phyloP scores from a whole-genome alignment of 2,113 vertebrate genomes.

The Ictidomys tridecemlineatus region DNA sequence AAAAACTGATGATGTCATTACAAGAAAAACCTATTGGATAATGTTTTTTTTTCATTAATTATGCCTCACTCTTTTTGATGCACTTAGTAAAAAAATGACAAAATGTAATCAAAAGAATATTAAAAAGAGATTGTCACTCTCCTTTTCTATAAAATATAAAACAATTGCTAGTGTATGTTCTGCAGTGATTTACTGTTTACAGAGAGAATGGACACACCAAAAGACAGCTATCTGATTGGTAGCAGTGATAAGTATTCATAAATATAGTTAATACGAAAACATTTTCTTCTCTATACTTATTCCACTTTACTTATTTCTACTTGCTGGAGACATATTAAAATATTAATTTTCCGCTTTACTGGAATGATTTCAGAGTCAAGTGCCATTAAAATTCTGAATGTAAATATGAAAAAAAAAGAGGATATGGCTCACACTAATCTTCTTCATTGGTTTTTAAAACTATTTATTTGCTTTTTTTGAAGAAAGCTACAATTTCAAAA shows the following conservation, averaged over 20 bases:
- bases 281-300: conserved; percentile 83
- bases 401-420: conserved; percentile 83
- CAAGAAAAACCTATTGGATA: neutral
- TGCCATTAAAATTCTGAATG: conserved; percentile 83
- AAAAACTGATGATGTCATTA: neutral
- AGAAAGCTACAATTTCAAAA: conserved; percentile 38
- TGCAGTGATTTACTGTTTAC: conserved; percentile 43
- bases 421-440: conserved; percentile 85
- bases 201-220: neutral
- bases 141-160: conserved; percentile 24
- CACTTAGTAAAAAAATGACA: conserved; percentile 39
- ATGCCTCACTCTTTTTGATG: conserved; percentile 31
- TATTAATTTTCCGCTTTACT: conserved; percentile 94
- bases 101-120: conserved; percentile 53
- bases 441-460: conserved; percentile 72
- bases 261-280: conserved; percentile 76
- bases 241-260: conserved; percentile 86
- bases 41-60: conserved; percentile 2
- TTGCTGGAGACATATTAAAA: conserved; percentile 89
- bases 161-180: conserved; percentile 62
- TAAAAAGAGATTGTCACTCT: conserved; percentile 39
- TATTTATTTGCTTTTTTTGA: conserved; percentile 80
- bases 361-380: conserved; percentile 90
- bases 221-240: conserved; percentile 68
- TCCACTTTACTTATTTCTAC: conserved; percentile 86